A percentile compares a stretch with the other conserved stretches of the same genome.
Evolutionary conservation across 1,140 invertebrate species (phyloP).

Genomic region (Archegozetes longisetosus): DNA sequence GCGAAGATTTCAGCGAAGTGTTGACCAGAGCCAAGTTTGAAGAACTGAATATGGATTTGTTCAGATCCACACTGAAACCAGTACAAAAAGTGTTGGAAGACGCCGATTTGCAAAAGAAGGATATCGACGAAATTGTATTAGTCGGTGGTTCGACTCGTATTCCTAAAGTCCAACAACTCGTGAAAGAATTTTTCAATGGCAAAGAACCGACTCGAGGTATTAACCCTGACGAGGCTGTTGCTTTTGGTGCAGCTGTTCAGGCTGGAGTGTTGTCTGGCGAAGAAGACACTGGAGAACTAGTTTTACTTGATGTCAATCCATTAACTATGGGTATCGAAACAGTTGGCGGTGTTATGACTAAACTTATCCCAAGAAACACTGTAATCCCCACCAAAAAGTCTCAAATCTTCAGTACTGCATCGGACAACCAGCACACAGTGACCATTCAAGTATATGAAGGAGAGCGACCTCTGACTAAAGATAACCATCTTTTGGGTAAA

Average conservation of each 20-base stretch:
- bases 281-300: slow-evolving; percentile 54
- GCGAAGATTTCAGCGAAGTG: slow-evolving; percentile 98
- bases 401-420: slow-evolving; percentile 97
- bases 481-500: slow-evolving; percentile 92
- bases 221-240: slow-evolving; percentile 95
- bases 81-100: slow-evolving; percentile 97
- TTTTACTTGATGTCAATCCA: slow-evolving; percentile 93
- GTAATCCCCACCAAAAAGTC: slow-evolving; percentile 99
- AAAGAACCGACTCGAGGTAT: slow-evolving; percentile 96
- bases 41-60: slow-evolving; percentile 96
- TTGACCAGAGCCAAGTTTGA: slow-evolving; percentile 98
- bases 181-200: slow-evolving; percentile 96
- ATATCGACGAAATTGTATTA: slow-evolving; percentile 95
- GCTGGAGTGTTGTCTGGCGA: slow-evolving; percentile 58
- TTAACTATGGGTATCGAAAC: slow-evolving; percentile 98
- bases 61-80: slow-evolving; percentile 94
- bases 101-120: slow-evolving; percentile 95
- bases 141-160: slow-evolving; percentile 98
- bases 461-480: slow-evolving; percentile 98
- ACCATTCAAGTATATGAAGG: slow-evolving; percentile 95
- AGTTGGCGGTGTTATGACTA: slow-evolving; percentile 98
- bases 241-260: slow-evolving; percentile 97
- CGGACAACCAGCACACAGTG: slow-evolving; percentile 96
- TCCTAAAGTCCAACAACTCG: slow-evolving; percentile 94
- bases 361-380: slow-evolving; percentile 91